Conservation (phyloP, 2,797 vertebrate species). For the Coregonus suidteri region DNA sequence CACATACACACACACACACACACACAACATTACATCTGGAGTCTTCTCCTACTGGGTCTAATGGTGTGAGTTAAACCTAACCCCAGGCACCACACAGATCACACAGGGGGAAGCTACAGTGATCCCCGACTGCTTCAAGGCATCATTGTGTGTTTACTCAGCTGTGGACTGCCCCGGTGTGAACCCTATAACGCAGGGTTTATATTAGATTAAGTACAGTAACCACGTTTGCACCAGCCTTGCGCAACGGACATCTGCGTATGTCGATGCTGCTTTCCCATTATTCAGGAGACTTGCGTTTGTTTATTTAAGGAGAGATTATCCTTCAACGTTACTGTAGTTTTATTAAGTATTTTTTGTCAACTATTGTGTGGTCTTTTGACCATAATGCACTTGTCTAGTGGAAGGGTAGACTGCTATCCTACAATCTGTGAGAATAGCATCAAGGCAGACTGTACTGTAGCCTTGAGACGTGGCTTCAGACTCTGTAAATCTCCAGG, state of each 20-base stretch:
- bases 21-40: constrained; percentile 26
- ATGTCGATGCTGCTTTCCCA: constrained; percentile 1
- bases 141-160: constrained; percentile 67
- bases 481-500: background rate
- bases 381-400: background rate
- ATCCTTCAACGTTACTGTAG: constrained; percentile 50
- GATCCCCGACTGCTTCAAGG: constrained; percentile 45
- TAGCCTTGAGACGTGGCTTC: background rate
- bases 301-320: constrained; percentile 38
- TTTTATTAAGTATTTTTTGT: background rate
- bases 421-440: background rate
- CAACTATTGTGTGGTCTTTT: background rate
- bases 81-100: constrained; percentile 22
- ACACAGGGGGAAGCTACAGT: constrained; percentile 45
- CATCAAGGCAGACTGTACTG: background rate
- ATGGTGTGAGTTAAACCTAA: constrained; percentile 20
- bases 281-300: constrained; percentile 23
- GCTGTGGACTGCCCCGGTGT: constrained; percentile 58
- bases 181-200: constrained; percentile 40
- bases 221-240: constrained; percentile 47
- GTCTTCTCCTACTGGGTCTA: constrained; percentile 1
- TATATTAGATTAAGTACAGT: constrained; percentile 61
- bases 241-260: constrained; percentile 59
- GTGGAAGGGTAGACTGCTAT: background rate
- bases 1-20: background rate